phyloP scores from a whole-genome alignment of 1,140 invertebrate species.

The Trissolcus basalis region DNA sequence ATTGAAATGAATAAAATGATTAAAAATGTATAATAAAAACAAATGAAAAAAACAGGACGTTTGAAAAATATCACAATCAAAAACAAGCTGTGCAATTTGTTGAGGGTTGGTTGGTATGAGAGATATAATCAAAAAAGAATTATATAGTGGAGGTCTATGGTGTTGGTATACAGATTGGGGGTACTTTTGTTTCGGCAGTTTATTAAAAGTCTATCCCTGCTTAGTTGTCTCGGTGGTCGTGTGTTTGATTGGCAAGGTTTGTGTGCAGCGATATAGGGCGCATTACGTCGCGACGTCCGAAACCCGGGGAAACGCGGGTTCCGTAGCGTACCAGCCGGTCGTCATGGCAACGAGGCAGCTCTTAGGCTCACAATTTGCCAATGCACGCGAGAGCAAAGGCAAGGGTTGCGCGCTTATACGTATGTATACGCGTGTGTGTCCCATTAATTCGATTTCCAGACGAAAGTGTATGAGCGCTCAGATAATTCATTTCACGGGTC shows the following conservation, averaged over 20 bases:
- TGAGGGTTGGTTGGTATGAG: no score
- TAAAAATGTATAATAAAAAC: no score
- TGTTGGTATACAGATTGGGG: neutral
- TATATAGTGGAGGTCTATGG: no score
- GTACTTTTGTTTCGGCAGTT: slow-evolving; percentile 18
- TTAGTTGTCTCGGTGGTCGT: slow-evolving; percentile 19
- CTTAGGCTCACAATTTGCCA: slow-evolving; percentile 51
- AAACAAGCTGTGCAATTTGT: no score
- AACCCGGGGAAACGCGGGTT: slow-evolving; percentile 41
- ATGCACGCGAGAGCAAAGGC: slow-evolving; percentile 38
- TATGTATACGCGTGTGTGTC: slow-evolving; percentile 29
- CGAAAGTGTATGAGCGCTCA: slow-evolving; percentile 36
- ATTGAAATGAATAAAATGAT: no score
- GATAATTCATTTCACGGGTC: slow-evolving; percentile 55
- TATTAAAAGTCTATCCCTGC: slow-evolving; percentile 24
- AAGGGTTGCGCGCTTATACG: slow-evolving; percentile 35
- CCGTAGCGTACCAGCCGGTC: slow-evolving; percentile 35
- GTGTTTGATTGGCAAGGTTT: slow-evolving; percentile 46
- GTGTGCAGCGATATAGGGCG: slow-evolving; percentile 33
- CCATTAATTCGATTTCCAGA: slow-evolving; percentile 51
- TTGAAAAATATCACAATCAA: no score
- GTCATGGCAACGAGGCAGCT: slow-evolving; percentile 46
- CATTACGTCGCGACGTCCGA: slow-evolving; percentile 31
- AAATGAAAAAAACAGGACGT: no score
- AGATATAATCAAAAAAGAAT: no score